Evolutionary conservation across 2,797 vertebrate genomes (phyloP), one percentile per base, ranked within the genome.

Genomic region (Sparidentex hasta): DNA sequence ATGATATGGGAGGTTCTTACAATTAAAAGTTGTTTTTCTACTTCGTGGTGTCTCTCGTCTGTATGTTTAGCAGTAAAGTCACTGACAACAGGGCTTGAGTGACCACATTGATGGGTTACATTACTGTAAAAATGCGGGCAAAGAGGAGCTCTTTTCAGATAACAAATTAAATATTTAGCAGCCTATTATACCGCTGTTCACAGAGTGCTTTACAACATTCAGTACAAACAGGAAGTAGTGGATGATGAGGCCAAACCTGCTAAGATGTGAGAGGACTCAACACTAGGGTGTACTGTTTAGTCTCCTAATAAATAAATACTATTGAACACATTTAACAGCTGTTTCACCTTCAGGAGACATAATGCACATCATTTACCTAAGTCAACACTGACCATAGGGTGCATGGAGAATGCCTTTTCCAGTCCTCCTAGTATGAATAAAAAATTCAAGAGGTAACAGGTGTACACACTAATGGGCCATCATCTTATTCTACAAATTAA

Each of bases 1-100:
- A 72, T 64, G 38, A 33, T 56, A 43, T 82, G 56, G 59, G 68
- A 52, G 76, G 50, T 48, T 88, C 81, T 85, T 91, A 76, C 70
- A 65, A 92, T 81, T 85, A 89, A 92, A 93, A 27, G 52, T 78
- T 55, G 13, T 88, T 82, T 80, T 80, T 82, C 25, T 59, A 2
- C 14, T 23, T 54, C 51, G 64, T 74, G 46, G 20, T 1, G 3
- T 75, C 14, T 76, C n/a, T 74, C 23, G 5, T 16, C 5, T 63
- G 18, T 62, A 9, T 41, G 56, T 57, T 6, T 6, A 50, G 17
- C 7, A 46, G 2, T 51, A 9, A 62, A 54, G 57, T 76, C 0
- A 23, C 44, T 55, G 50, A 47, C 54, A 9, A 12, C 7, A 52
- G 17, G 3, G 4, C 58, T 33, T 8, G 3, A 23, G 13, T 13